phyloP scores from a whole-genome alignment of 2,888 invertebrate genomes.

The Eudemis profundana region DNA sequence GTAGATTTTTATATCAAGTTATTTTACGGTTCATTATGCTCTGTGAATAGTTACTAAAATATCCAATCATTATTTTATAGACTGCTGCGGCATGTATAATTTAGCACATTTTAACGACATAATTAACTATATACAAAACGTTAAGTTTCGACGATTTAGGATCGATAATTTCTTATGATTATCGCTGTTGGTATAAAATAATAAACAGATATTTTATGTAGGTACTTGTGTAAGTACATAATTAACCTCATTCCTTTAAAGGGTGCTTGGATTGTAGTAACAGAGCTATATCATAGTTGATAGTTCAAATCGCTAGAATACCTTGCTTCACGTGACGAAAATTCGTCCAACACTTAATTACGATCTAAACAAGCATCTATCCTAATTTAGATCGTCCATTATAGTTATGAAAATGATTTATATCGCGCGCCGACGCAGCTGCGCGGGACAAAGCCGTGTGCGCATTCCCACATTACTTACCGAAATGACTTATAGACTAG shows the following conservation, averaged over 20 bases:
- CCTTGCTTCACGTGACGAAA: slow-evolving; percentile 13
- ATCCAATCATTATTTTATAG: too few species aligned
- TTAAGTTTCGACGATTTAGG: too few species aligned
- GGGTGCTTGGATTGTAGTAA: background rate
- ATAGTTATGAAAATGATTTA: slow-evolving; percentile 74
- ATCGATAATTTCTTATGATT: too few species aligned
- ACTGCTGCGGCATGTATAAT: too few species aligned
- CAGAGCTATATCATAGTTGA: background rate
- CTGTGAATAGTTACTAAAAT: too few species aligned
- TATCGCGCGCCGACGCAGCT: slow-evolving; percentile 68
- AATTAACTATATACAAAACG: too few species aligned
- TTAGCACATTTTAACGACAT: too few species aligned
- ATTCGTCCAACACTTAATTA: slow-evolving; percentile 52
- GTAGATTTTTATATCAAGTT: too few species aligned
- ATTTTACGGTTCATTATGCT: too few species aligned
- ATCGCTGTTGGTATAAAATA: too few species aligned
- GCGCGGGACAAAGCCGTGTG: slow-evolving; percentile 62
- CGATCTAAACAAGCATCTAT: slow-evolving; percentile 60
- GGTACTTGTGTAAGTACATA: background rate
- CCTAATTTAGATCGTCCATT: slow-evolving; percentile 64
- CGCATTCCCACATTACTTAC: slow-evolving; percentile 78
- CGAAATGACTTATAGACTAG: slow-evolving; percentile 66
- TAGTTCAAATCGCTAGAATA: background rate
- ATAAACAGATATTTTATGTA: too few species aligned
- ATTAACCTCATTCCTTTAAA: background rate